Evolutionary conservation across 2,797 vertebrate species (phyloP).

Genomic region (Sebastes iracundus): DNA sequence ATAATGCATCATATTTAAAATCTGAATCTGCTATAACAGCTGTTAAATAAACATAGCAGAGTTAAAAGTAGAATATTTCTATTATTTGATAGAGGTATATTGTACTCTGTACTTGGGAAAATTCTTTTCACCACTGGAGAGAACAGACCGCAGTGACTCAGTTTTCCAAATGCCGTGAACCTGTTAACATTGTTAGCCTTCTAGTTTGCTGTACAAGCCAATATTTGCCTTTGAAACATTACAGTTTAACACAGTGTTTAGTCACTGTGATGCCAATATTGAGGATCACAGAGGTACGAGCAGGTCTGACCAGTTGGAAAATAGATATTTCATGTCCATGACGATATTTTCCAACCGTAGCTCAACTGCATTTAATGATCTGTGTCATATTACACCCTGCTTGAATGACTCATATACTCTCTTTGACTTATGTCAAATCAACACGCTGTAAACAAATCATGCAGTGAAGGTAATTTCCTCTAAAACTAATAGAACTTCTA

Average conservation of each 20-base stretch:
- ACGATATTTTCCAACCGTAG: conserved; percentile 12
- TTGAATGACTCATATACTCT: conserved; percentile 39
- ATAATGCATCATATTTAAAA: background rate
- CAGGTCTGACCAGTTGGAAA: conserved; percentile 2
- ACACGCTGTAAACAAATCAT: conserved; percentile 40
- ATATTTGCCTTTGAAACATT: conserved; percentile 15
- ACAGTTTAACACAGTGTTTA: background rate
- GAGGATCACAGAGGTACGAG: background rate
- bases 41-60: background rate
- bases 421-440: conserved; percentile 42
- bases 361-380: conserved; percentile 26
- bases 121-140: background rate
- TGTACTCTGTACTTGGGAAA: background rate
- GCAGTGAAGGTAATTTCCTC: conserved; percentile 43
- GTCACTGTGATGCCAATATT: background rate
- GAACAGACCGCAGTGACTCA: background rate
- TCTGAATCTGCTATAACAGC: background rate
- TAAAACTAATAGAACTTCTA: conserved; percentile 44
- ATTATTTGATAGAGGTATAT: no score
- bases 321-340: conserved; percentile 25
- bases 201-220: background rate
- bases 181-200: background rate
- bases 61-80: background rate
- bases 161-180: background rate
- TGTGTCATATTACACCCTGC: conserved; percentile 27